These are phyloP conservation scores for Catagonus wagneri DNA, from an alignment of 2,113 vertebrate species.

Conservation along the genomic window DNA sequence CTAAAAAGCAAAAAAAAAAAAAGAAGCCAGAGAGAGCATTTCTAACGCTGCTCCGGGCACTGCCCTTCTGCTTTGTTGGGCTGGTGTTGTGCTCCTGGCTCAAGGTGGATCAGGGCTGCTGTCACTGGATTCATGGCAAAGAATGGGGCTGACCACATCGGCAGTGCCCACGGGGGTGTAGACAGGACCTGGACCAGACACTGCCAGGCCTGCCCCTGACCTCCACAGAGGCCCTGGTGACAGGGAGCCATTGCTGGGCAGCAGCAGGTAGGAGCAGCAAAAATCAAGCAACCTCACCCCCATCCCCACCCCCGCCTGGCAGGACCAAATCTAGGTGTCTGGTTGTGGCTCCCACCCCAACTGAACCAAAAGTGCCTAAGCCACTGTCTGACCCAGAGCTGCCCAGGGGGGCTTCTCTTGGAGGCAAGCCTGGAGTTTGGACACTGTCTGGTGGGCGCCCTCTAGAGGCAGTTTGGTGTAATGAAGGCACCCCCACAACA, in stretches of 20 bases:
- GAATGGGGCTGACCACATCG: background rate
- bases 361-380: background rate
- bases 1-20: no score
- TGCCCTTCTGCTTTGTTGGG: background rate
- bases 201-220: background rate
- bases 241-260: background rate
- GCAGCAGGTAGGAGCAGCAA: background rate
- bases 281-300: background rate
- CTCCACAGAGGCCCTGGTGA: background rate
- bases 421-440: background rate
- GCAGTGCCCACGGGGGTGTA: fast-evolving
- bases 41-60: background rate
- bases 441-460: background rate
- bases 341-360: background rate
- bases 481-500: background rate
- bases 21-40: no score
- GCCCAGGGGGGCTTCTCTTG: background rate
- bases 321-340: background rate
- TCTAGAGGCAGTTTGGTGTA: background rate
- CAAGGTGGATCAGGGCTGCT: background rate
- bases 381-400: no score
- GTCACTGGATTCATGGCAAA: fast-evolving
- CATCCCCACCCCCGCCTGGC: no score
- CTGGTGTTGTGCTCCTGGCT: background rate
- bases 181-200: background rate